Percentiles rank a stretch among this genome's conserved stretches.
Evolutionary conservation across 2,113 vertebrate genomes (phyloP).

Genomic region (Onychorhynchus coronatus): DNA sequence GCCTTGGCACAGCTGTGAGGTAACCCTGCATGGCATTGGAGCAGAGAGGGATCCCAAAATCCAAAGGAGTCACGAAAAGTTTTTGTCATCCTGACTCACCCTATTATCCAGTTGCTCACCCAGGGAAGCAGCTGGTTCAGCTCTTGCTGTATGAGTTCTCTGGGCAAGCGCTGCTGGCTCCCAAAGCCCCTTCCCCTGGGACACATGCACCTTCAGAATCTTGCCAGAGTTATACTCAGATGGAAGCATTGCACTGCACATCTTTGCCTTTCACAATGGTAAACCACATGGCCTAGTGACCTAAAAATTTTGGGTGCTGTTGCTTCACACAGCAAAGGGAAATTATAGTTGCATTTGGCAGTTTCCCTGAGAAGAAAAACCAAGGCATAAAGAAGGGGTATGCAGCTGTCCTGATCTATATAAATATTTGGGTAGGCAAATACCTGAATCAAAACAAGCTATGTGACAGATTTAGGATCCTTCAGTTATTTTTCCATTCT

Average conservation of each 20-base stretch:
- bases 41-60: not conserved
- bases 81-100: not conserved
- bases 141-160: not conserved
- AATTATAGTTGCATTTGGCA: not conserved
- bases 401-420: not conserved
- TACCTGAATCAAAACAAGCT: not conserved
- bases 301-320: not conserved
- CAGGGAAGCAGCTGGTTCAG: not conserved
- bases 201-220: not conserved
- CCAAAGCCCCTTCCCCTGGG: not conserved
- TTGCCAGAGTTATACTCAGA: accelerated
- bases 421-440: not conserved
- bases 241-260: not conserved
- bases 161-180: not conserved
- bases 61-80: not conserved
- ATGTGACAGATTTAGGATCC: not conserved
- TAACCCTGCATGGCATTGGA: no score
- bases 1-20: accelerated
- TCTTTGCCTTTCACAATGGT: not conserved
- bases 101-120: not conserved
- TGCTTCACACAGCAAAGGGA: conserved; percentile 2
- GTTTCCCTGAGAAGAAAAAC: not conserved
- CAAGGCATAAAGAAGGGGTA: not conserved
- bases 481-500: not conserved
- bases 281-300: not conserved